A percentile compares a stretch with the other conserved stretches of the same genome.
phyloP scores from a whole-genome alignment of 2,797 vertebrate genomes.

The Bucorvus abyssinicus region DNA sequence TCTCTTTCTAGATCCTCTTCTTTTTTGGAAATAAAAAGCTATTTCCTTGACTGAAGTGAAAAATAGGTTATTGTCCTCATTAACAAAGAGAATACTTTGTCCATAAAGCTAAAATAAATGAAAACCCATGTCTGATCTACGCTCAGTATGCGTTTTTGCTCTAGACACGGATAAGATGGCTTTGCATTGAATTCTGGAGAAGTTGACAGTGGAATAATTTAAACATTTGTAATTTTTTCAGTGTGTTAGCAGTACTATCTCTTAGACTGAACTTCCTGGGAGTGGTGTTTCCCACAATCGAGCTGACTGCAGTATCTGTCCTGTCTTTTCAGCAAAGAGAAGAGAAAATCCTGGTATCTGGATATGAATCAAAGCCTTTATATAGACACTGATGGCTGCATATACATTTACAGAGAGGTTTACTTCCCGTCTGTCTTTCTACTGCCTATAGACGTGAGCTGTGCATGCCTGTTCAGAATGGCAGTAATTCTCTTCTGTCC shows the following conservation, averaged over 20 bases:
- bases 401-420: background rate
- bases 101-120: conserved; percentile 51
- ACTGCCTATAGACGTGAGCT: background rate
- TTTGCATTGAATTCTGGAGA: conserved; percentile 15
- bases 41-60: conserved; percentile 44
- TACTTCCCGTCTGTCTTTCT: background rate
- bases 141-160: background rate
- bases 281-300: background rate
- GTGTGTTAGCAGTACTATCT: background rate
- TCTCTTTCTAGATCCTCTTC: conserved; percentile 22
- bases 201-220: conserved; percentile 31
- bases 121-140: conserved; percentile 19
- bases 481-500: background rate
- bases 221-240: conserved; percentile 32
- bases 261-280: background rate
- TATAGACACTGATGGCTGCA: background rate
- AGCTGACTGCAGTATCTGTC: background rate
- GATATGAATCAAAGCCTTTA: background rate
- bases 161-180: background rate
- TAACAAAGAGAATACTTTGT: conserved; percentile 60
- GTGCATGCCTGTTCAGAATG: background rate
- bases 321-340: background rate
- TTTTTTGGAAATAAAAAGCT: conserved; percentile 36
- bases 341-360: background rate
- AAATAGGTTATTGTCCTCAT: conserved; percentile 60